Conservation (phyloP, 2,113 vertebrate genomes). For the Ptilorrhoa leucosticta region DNA sequence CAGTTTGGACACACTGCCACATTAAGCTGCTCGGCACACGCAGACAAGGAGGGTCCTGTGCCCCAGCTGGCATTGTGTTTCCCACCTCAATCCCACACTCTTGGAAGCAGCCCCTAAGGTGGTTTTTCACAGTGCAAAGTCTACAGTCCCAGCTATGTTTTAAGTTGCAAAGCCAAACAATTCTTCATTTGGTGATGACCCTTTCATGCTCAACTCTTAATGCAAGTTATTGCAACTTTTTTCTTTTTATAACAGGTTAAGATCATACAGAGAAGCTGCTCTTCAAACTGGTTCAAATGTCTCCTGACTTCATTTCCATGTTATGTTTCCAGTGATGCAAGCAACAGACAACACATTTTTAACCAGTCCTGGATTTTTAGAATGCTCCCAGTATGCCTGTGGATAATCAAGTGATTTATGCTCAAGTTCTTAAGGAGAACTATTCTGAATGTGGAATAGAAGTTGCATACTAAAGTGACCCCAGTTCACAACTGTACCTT, state of each 20-base stretch:
- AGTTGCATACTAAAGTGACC: background rate
- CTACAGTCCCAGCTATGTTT: background rate
- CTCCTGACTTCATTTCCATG: background rate
- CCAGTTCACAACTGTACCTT: conserved; percentile 75
- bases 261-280: background rate
- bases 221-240: background rate
- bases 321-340: background rate
- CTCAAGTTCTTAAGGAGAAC: background rate
- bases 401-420: background rate
- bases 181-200: background rate
- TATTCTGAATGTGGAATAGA: background rate
- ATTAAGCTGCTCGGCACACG: background rate
- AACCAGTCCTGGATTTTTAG: background rate
- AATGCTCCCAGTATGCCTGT: background rate
- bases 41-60: background rate
- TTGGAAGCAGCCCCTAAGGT: background rate
- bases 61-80: background rate
- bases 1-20: background rate
- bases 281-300: background rate
- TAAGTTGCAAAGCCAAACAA: background rate
- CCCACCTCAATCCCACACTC: background rate
- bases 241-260: background rate
- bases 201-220: background rate
- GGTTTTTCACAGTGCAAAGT: background rate
- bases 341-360: background rate